Evolutionary conservation across 1,140 invertebrate species (phyloP).

Genomic region (Pinna nobilis): DNA sequence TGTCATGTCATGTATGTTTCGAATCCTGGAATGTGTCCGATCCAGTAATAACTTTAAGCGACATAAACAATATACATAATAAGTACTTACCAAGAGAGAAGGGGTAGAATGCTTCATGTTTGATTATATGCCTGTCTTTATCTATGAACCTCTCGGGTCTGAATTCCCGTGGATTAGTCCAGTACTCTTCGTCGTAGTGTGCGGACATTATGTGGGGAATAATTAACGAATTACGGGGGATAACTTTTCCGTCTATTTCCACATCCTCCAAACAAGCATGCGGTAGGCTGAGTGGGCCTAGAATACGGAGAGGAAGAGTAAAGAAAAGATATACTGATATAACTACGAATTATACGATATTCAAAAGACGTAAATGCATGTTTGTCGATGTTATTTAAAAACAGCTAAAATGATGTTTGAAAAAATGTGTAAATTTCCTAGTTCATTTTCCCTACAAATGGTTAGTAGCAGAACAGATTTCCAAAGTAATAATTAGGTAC

Average conservation of each 20-base stretch:
- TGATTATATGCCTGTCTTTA: conserved; percentile 53
- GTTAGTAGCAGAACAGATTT: no score
- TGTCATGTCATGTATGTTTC: neutral
- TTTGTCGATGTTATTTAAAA: no score
- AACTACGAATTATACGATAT: no score
- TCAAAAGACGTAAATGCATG: no score
- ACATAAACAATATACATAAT: neutral
- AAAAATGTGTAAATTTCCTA: no score
- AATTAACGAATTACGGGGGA: conserved; percentile 87
- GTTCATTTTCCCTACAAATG: no score
- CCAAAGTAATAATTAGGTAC: no score
- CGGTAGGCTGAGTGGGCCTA: conserved; percentile 38
- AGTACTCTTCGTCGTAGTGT: conserved; percentile 83
- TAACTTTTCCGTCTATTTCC: conserved; percentile 72
- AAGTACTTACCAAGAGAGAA: conserved; percentile 39
- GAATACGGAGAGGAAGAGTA: neutral
- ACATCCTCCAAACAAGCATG: conserved; percentile 37
- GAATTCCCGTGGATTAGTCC: conserved; percentile 84
- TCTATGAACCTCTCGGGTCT: conserved; percentile 80
- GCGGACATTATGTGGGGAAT: conserved; percentile 86
- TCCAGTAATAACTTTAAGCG: neutral
- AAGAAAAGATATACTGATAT: no score
- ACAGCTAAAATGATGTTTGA: no score
- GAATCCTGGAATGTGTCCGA: no score
- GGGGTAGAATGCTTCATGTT: conserved; percentile 43